phyloP scores from a whole-genome alignment of 1,140 invertebrate species.

The Zelostemma sp. region DNA sequence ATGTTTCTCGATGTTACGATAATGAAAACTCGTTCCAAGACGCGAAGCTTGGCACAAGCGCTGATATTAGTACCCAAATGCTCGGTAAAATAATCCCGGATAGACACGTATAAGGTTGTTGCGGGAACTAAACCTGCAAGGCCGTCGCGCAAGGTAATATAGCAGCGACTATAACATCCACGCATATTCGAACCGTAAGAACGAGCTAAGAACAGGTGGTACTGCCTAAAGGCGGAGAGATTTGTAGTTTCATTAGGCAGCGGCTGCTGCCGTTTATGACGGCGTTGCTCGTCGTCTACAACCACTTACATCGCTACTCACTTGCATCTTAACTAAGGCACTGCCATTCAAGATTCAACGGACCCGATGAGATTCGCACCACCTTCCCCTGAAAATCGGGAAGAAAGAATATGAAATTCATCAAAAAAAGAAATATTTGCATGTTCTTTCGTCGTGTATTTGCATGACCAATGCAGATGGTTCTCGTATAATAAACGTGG shows the following conservation, averaged over 20 bases:
- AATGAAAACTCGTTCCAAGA: constrained; percentile 39
- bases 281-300: constrained; percentile 66
- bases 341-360: constrained; percentile 38
- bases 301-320: constrained; percentile 71
- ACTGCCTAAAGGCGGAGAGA: constrained; percentile 65
- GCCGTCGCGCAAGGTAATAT: constrained; percentile 25
- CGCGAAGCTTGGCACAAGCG: constrained; percentile 37
- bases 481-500: constrained; percentile 52
- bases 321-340: constrained; percentile 58
- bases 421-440: constrained; percentile 9
- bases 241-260: constrained; percentile 72
- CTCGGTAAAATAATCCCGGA: constrained; percentile 60
- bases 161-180: constrained; percentile 46
- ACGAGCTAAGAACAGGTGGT: constrained; percentile 64
- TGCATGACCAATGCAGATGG: constrained; percentile 59
- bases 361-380: constrained; percentile 24
- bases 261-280: constrained; percentile 70
- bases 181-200: constrained; percentile 40
- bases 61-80: constrained; percentile 41
- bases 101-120: constrained; percentile 59
- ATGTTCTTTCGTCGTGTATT: constrained; percentile 55
- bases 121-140: constrained; percentile 45
- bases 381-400: too few species aligned
- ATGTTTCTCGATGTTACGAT: too few species aligned
- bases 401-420: too few species aligned